Percentiles rank a stretch among this genome's conserved stretches.
Evolutionary conservation across 92 coral and sea anemone genomes (phyloP).

Genomic region (Nematostella vectensis): DNA sequence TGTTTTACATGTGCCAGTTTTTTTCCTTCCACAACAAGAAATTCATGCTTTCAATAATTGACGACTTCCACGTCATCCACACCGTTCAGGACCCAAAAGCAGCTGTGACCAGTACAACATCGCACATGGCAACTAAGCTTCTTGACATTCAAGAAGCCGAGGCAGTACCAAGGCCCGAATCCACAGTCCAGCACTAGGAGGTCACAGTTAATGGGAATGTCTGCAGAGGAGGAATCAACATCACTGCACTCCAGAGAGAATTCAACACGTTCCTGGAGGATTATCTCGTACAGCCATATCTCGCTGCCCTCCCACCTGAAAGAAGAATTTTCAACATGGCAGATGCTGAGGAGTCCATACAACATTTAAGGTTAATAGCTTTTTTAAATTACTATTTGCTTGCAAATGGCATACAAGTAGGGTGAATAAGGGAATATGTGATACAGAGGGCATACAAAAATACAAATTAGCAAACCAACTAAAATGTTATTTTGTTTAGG

Average conservation of each 20-base stretch:
- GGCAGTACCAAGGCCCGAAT: conserved; percentile 11
- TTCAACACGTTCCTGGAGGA: neutral
- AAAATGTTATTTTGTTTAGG: too few relatives aligned
- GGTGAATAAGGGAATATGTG: too few relatives aligned
- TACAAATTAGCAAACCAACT: too few relatives aligned
- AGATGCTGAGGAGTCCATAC: conserved; percentile 19
- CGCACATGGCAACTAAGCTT: conserved; percentile 37
- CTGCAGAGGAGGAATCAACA: conserved; percentile 17
- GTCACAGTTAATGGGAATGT: conserved; percentile 3
- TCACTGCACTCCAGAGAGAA: neutral
- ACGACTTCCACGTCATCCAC: conserved; percentile 34
- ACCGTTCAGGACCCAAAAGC: conserved; percentile 29
- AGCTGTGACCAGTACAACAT: conserved; percentile 14
- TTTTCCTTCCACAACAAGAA: conserved; percentile 11
- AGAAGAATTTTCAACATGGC: conserved; percentile 18
- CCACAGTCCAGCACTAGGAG: neutral
- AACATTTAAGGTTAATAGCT: conserved; percentile 32
- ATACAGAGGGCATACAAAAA: too few relatives aligned
- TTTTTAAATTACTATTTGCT: neutral
- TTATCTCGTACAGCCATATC: conserved; percentile 6
- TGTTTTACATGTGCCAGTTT: neutral
- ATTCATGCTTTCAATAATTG: conserved; percentile 19
- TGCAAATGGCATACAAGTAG: neutral
- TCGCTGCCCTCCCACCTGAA: conserved; percentile 6
- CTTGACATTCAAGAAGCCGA: conserved; percentile 5